Conservation (phyloP, 30 jellyfish, hydroid and myxozoan genomes). For the Turritopsis dohrnii region DNA sequence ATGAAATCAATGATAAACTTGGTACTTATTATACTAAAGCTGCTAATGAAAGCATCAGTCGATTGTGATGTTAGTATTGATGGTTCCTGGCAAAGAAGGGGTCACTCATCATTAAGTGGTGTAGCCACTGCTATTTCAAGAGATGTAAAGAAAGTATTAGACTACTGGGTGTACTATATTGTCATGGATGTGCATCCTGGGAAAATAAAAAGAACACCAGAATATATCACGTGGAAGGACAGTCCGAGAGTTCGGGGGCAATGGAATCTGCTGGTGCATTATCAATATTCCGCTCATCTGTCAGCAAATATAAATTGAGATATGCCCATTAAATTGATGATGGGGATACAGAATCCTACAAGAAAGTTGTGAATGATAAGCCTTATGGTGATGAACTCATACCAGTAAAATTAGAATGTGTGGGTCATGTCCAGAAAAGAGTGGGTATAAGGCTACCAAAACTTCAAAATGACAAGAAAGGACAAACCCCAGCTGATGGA, state of each 20-base stretch:
- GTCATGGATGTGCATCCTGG: conserved; percentile 30
- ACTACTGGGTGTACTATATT: conserved; percentile 33
- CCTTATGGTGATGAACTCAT: conserved; percentile 33
- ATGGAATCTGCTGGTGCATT: too few species aligned
- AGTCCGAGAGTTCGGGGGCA: neutral
- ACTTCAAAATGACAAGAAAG: too few species aligned
- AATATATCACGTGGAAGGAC: conserved; percentile 5
- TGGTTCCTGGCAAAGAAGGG: too few species aligned
- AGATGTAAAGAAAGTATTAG: too few species aligned
- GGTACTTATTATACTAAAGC: conserved; percentile 22
- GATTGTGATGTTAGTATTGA: too few species aligned
- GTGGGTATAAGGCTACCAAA: too few species aligned
- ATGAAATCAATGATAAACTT: conserved; percentile 14
- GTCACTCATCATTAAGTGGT: too few species aligned
- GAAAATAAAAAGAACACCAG: neutral
- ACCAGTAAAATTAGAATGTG: conserved; percentile 37
- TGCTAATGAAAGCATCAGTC: conserved; percentile 43
- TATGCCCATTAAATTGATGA: conserved; percentile 38
- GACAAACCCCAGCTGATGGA: too few species aligned
- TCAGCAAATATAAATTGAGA: conserved; percentile 8
- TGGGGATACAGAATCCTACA: conserved; percentile 37
- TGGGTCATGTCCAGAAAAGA: too few species aligned
- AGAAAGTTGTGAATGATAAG: conserved; percentile 24
- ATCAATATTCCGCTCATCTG: too few species aligned
- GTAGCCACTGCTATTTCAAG: too few species aligned